These are phyloP conservation scores for Lordiphosa clarofinis DNA, from an alignment of 1,140 invertebrate genomes.

Conservation along the genomic window DNA sequence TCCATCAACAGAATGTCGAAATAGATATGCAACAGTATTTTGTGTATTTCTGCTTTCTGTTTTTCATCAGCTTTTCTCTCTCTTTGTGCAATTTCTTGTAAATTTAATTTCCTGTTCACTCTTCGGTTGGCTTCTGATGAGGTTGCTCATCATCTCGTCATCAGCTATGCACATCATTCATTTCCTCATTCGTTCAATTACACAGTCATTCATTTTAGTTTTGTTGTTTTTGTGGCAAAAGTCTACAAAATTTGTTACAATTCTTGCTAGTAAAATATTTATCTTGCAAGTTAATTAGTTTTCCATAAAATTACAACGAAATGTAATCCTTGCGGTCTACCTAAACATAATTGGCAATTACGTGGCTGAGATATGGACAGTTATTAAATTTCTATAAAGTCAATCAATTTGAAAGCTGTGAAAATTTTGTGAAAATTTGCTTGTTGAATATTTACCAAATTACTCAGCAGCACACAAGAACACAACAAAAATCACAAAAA, in stretches of 20 bases:
- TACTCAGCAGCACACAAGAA: slow-evolving; percentile 30
- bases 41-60: background rate
- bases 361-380: slow-evolving; percentile 4
- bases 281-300: slow-evolving; percentile 49
- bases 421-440: background rate
- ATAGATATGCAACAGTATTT: slow-evolving; percentile 49
- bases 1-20: background rate
- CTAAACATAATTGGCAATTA: slow-evolving; percentile 53
- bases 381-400: slow-evolving; percentile 16
- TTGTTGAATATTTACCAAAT: slow-evolving; percentile 48
- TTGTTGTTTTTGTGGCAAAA: background rate
- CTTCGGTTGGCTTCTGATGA: slow-evolving; percentile 7
- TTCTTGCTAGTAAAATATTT: slow-evolving; percentile 26
- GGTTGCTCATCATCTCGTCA: slow-evolving; percentile 22
- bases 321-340: slow-evolving; percentile 16
- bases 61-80: background rate
- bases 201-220: slow-evolving; percentile 11
- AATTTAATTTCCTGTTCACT: slow-evolving; percentile 71
- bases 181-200: slow-evolving; percentile 47
- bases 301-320: slow-evolving; percentile 14
- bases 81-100: slow-evolving; percentile 59
- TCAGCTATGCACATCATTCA: slow-evolving; percentile 51
- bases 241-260: slow-evolving; percentile 15
- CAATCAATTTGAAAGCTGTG: slow-evolving; percentile 6
- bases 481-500: slow-evolving; percentile 22